phyloP scores from a whole-genome alignment of 1,140 invertebrate genomes.

The Calliopsis andreniformis region DNA sequence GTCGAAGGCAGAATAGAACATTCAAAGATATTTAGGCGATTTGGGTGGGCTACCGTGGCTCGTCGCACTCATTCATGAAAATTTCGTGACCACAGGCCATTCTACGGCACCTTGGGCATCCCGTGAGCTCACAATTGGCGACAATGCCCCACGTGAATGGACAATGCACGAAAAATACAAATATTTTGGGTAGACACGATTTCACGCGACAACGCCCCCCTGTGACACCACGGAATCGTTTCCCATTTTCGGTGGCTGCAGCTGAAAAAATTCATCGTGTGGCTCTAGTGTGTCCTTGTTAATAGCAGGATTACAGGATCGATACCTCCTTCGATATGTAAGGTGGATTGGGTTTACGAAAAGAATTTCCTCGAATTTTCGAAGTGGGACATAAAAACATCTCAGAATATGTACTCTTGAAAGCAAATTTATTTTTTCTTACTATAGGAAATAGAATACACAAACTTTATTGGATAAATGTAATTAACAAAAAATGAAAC shows the following conservation, averaged over 20 bases:
- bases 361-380: too few relatives aligned
- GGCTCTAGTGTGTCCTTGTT: neutral
- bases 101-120: conserved; percentile 22
- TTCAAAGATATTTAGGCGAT: conserved; percentile 67
- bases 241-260: conserved; percentile 18
- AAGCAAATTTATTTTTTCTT: too few relatives aligned
- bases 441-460: too few relatives aligned
- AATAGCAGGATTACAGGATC: conserved; percentile 30
- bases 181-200: conserved; percentile 68
- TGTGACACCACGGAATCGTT: conserved; percentile 16
- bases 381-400: too few relatives aligned
- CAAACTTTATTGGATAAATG: too few relatives aligned
- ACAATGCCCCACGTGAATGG: conserved; percentile 53
- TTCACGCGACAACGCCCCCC: conserved; percentile 66
- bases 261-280: conserved; percentile 43
- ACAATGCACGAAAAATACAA: conserved; percentile 65
- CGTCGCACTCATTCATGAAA: conserved; percentile 54
- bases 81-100: conserved; percentile 61
- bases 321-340: neutral
- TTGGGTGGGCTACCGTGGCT: conserved; percentile 62
- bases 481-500: too few relatives aligned
- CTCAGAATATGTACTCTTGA: too few relatives aligned
- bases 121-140: conserved; percentile 35
- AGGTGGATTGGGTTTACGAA: neutral
- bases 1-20: conserved; percentile 3